These are phyloP conservation scores for Cisticola juncidis DNA, from an alignment of 2,113 vertebrate species.

Conservation along the genomic window DNA sequence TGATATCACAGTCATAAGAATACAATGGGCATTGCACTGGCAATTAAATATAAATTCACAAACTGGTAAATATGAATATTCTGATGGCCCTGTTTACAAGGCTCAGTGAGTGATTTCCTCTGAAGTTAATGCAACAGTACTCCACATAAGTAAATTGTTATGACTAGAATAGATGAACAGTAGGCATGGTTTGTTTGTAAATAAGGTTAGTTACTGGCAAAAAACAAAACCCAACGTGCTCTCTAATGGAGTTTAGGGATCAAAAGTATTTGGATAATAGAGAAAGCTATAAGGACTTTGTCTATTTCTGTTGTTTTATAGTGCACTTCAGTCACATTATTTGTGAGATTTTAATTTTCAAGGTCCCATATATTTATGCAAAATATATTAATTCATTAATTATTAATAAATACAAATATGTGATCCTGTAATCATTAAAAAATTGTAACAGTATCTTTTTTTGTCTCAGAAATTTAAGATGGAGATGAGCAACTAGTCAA, in stretches of 20 bases:
- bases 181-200: not conserved
- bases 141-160: not conserved
- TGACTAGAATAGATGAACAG: not conserved
- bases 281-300: not conserved
- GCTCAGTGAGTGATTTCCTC: not conserved
- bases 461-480: not conserved
- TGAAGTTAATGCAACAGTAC: not conserved
- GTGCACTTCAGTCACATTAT: not conserved
- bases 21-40: not conserved
- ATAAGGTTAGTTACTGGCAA: not conserved
- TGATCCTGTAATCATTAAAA: not conserved
- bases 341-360: not conserved
- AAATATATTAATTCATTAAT: not conserved
- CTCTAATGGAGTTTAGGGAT: not conserved
- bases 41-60: not conserved
- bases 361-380: not conserved
- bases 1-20: not conserved
- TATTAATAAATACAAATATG: not conserved
- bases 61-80: not conserved
- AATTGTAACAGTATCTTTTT: not conserved
- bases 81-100: not conserved
- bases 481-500: not conserved
- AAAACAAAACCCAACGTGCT: not conserved
- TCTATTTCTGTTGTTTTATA: not conserved
- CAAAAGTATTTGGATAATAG: not conserved